Conservation (phyloP, 2,797 vertebrate species). For the Onychomys arenicola region DNA sequence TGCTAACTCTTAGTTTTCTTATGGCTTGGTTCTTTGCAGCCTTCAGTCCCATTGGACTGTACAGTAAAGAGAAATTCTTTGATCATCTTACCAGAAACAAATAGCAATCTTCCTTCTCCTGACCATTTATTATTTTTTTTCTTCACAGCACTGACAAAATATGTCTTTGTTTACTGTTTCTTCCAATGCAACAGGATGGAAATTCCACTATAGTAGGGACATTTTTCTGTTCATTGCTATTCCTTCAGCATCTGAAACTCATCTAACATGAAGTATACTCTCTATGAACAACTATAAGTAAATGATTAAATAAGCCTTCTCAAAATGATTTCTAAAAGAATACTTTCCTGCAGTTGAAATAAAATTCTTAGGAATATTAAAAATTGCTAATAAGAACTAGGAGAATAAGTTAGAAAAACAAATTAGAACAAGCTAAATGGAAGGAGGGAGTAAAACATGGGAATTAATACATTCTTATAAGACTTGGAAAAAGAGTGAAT, state of each 20-base stretch:
- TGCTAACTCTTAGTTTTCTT: neutral
- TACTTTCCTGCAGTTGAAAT: slow-evolving; percentile 35
- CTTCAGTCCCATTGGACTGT: neutral
- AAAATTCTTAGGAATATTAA: slow-evolving; percentile 32
- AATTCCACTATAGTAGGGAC: neutral
- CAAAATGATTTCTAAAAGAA: slow-evolving; percentile 40
- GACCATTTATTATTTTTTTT: neutral
- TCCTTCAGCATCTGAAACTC: neutral
- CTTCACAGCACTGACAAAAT: neutral
- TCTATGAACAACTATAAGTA: slow-evolving; percentile 3
- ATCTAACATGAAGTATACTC: neutral
- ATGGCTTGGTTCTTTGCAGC: neutral
- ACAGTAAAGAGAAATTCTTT: neutral
- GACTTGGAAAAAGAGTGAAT: neutral
- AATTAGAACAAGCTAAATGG: neutral
- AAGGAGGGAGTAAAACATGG: neutral
- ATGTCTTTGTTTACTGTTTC: slow-evolving; percentile 25
- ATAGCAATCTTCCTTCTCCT: neutral
- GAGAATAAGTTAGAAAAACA: slow-evolving; percentile 6
- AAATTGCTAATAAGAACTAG: neutral
- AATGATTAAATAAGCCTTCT: neutral
- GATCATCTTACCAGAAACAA: neutral
- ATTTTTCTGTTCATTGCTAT: neutral
- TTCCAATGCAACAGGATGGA: neutral
- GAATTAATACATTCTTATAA: neutral